phyloP scores from a whole-genome alignment of 2,888 invertebrate species.

The Lepidonotus clava region DNA sequence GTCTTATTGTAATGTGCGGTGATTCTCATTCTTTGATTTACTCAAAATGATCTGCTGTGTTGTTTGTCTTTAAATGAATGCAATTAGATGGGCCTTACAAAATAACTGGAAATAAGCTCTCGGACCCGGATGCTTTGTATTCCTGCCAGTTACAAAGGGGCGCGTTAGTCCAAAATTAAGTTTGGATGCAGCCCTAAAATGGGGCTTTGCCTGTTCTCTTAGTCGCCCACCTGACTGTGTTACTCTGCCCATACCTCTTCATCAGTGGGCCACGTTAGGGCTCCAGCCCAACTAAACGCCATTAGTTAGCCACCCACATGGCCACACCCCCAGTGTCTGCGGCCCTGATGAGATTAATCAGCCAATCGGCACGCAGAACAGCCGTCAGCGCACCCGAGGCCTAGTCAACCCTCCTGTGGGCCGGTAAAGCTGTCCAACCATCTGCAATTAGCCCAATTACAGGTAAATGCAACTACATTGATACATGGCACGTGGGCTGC shows the following conservation, averaged over 20 bases:
- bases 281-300: neutral
- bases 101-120: too few species aligned
- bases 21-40: too few species aligned
- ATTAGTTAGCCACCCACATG: neutral
- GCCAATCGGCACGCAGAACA: neutral
- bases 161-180: neutral
- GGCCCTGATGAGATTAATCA: neutral
- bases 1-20: too few species aligned
- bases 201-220: neutral
- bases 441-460: too few species aligned
- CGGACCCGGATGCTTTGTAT: neutral
- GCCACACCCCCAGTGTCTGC: neutral
- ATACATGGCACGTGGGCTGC: too few species aligned
- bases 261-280: neutral
- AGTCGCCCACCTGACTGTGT: neutral
- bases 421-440: too few species aligned
- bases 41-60: too few species aligned
- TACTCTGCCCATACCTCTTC: constrained; percentile 3
- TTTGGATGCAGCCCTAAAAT: neutral
- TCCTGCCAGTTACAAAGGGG: neutral
- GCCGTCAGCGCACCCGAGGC: neutral
- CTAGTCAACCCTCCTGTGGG: neutral
- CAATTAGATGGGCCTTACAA: too few species aligned
- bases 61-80: too few species aligned
- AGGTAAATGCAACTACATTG: too few species aligned